Evolutionary conservation across 2,797 vertebrate species (phyloP).

Genomic region (Bryconaethiops microstoma): DNA sequence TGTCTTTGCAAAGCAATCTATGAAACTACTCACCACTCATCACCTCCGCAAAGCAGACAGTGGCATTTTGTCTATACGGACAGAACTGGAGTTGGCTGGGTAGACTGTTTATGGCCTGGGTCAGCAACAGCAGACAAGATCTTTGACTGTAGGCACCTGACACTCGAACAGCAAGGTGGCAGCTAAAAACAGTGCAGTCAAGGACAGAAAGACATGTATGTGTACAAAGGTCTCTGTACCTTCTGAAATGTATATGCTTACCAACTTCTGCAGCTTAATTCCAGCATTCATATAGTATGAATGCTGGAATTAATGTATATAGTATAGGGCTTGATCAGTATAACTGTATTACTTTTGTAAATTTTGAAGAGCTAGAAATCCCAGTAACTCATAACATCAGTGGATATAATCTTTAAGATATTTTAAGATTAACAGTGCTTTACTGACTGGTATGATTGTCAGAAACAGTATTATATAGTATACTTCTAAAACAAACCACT

Average conservation of each 20-base stretch:
- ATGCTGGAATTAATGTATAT: neutral
- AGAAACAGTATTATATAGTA: no score
- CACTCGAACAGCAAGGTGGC: constrained; percentile 60
- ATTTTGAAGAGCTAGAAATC: neutral
- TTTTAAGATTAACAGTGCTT: no score
- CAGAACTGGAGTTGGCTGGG: constrained; percentile 60
- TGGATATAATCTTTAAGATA: neutral
- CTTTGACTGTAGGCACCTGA: constrained; percentile 68
- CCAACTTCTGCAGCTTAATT: neutral
- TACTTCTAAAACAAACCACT: no score
- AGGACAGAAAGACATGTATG: constrained; percentile 63
- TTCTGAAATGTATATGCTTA: neutral
- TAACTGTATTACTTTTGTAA: neutral
- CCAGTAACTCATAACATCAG: neutral
- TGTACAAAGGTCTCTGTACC: neutral
- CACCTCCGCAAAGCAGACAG: constrained; percentile 63
- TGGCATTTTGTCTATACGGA: constrained; percentile 59
- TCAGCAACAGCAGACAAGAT: constrained; percentile 62
- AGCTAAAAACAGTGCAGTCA: constrained; percentile 65
- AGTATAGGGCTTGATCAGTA: no score
- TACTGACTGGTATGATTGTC: no score
- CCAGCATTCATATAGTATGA: neutral
- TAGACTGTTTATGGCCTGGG: constrained; percentile 65
- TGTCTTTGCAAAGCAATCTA: constrained; percentile 63
- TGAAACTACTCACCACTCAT: constrained; percentile 70